These are phyloP conservation scores for Halcyon senegalensis DNA, from an alignment of 2,113 vertebrate genomes.

Conservation along the genomic window DNA sequence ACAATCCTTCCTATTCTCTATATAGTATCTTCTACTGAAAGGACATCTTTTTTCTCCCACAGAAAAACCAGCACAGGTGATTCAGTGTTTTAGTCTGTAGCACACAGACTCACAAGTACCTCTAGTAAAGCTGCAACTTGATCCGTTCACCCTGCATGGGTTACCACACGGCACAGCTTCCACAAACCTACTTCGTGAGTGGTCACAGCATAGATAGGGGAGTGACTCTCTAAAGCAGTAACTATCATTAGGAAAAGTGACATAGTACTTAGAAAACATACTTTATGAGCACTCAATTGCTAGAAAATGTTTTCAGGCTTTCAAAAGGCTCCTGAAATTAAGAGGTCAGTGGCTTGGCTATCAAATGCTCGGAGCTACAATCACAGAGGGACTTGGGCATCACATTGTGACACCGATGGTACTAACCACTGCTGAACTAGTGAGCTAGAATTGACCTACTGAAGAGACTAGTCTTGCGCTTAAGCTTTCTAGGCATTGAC, in stretches of 20 bases:
- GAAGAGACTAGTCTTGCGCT: neutral
- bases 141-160: neutral
- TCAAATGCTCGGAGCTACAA: too few species aligned
- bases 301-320: neutral
- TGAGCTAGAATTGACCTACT: neutral
- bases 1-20: neutral
- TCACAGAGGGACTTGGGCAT: neutral
- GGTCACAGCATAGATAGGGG: neutral
- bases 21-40: neutral
- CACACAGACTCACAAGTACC: neutral
- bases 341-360: neutral
- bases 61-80: accelerated
- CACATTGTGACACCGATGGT: accelerated
- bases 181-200: neutral
- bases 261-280: neutral
- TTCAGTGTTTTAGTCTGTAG: neutral
- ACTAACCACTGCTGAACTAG: neutral
- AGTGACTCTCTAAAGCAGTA: neutral
- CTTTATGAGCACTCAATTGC: neutral
- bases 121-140: neutral
- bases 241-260: neutral
- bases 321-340: neutral
- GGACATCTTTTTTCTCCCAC: neutral
- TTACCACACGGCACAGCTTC: neutral
- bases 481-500: neutral